Conservation (phyloP, 2,113 vertebrate genomes). For the Sinocyclocheilus maitianheensis region DNA sequence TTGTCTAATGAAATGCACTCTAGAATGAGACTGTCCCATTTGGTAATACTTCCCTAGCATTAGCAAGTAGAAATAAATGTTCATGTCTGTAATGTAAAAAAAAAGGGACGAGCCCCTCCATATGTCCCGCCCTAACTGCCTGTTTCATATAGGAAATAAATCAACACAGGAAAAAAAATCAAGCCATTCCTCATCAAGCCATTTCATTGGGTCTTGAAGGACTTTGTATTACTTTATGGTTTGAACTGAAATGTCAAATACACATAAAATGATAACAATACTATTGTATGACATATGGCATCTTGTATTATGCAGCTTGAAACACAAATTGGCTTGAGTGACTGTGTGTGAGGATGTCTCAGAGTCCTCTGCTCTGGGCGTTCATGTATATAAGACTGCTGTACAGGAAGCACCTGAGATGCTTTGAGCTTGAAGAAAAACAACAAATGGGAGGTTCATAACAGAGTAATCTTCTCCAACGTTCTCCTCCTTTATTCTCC, state of each 20-base stretch:
- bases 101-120: neutral
- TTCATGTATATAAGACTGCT: slow-evolving; percentile 61
- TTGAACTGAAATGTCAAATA: neutral
- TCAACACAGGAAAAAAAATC: no score
- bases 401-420: slow-evolving; percentile 43
- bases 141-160: neutral
- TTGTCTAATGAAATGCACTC: neutral
- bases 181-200: neutral
- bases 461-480: neutral
- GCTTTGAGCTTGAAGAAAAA: slow-evolving; percentile 32
- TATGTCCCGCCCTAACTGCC: neutral
- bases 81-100: neutral
- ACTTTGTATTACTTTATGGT: neutral
- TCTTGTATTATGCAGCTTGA: neutral
- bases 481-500: neutral
- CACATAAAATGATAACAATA: neutral
- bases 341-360: slow-evolving; percentile 48
- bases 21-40: neutral
- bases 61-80: neutral
- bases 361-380: slow-evolving; percentile 65
- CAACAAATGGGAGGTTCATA: slow-evolving; percentile 15
- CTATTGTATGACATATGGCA: neutral
- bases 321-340: neutral
- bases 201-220: neutral
- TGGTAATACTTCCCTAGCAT: neutral